phyloP scores from a whole-genome alignment of 2,113 vertebrate genomes.

The Dasypus novemcinctus region DNA sequence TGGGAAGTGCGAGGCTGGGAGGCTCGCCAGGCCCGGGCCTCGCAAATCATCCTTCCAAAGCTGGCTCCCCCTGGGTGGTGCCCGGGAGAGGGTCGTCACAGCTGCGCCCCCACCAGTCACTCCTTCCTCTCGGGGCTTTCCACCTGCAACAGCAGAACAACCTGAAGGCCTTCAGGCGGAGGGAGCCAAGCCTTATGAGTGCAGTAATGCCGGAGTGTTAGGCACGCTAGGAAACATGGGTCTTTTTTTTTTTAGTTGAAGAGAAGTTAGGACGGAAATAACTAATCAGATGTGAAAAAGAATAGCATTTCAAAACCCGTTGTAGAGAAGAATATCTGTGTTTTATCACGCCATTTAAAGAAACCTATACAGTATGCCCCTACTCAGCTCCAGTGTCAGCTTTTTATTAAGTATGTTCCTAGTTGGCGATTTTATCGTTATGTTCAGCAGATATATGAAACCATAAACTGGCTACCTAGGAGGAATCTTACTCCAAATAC shows the following conservation, averaged over 20 bases:
- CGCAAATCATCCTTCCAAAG: neutral
- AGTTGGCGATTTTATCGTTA: neutral
- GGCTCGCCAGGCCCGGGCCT: conserved; percentile 23
- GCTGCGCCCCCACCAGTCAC: too few relatives aligned
- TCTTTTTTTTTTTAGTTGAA: neutral
- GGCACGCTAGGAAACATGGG: neutral
- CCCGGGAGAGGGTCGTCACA: neutral
- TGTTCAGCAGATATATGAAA: neutral
- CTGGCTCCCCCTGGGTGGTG: too few relatives aligned
- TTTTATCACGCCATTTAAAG: neutral
- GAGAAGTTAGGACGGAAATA: neutral
- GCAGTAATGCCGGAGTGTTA: neutral
- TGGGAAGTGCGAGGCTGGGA: conserved; percentile 16
- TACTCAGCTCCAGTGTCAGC: neutral
- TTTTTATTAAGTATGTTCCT: neutral
- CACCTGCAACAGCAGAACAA: neutral
- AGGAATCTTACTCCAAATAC: neutral
- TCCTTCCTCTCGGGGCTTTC: neutral
- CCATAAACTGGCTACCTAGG: neutral
- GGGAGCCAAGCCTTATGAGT: too few relatives aligned
- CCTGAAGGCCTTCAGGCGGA: neutral
- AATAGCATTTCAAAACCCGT: neutral
- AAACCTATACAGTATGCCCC: neutral
- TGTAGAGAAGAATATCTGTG: neutral
- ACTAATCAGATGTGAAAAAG: neutral